Conservation (phyloP, 30 jellyfish, hydroid and myxozoan genomes). For the Hydra vulgaris region DNA sequence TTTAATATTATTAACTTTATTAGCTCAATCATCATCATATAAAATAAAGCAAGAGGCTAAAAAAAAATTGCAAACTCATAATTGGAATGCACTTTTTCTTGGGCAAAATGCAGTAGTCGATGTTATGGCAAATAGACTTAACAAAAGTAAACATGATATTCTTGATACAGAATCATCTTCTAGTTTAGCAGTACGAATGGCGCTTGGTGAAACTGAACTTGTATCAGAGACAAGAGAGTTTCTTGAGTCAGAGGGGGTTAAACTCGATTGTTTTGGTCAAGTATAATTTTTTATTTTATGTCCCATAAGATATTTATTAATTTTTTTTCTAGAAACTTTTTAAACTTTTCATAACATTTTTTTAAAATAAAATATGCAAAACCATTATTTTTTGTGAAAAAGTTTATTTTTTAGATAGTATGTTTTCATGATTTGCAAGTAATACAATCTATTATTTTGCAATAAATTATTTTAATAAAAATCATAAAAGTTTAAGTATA, state of each 20-base stretch:
- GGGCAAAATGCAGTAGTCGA: constrained; percentile 93
- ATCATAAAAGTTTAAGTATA: no score
- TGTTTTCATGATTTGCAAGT: no score
- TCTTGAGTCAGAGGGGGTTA: constrained; percentile 83
- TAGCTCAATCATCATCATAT: constrained; percentile 64
- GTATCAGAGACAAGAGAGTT: constrained; percentile 91
- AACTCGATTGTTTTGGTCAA: constrained; percentile 82
- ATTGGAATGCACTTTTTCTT: constrained; percentile 95
- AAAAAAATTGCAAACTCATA: constrained; percentile 50
- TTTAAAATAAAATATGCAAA: no score
- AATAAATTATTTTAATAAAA: no score
- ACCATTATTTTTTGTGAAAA: no score
- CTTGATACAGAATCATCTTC: constrained; percentile 55
- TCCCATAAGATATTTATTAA: not conserved
- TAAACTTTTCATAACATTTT: no score
- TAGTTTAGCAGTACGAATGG: constrained; percentile 91
- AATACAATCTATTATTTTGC: no score
- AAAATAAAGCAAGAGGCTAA: constrained; percentile 58
- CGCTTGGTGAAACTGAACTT: constrained; percentile 90
- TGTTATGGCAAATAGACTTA: constrained; percentile 62
- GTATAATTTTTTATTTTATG: constrained; percentile 32
- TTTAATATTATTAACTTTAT: no score
- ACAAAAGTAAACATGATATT: constrained; percentile 41
- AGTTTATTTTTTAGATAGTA: no score
- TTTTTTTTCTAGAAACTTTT: no score